These are phyloP conservation scores for Nylanderia fulva DNA, from an alignment of 1,140 invertebrate genomes.

Conservation along the genomic window DNA sequence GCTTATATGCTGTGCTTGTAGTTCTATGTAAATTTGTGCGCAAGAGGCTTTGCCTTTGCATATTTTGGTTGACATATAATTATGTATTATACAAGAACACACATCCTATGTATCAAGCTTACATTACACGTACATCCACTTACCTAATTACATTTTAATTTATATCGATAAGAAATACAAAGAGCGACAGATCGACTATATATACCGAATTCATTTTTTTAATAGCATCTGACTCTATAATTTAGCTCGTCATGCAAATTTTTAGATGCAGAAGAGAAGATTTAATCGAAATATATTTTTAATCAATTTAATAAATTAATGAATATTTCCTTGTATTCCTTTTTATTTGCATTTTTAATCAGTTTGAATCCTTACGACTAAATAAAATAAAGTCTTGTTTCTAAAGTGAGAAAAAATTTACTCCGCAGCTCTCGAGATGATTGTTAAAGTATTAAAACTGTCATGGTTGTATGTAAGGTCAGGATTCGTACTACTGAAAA, in stretches of 20 bases:
- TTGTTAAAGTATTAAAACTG: constrained; percentile 27
- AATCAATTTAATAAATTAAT: not conserved
- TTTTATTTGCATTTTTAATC: not conserved
- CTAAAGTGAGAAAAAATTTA: constrained; percentile 20
- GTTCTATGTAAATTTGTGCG: constrained; percentile 40
- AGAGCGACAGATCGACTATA: not conserved
- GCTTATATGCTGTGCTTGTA: constrained; percentile 28
- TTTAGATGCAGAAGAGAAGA: not conserved
- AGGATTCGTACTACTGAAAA: not conserved
- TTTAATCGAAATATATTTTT: not conserved
- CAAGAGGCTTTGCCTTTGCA: constrained; percentile 14
- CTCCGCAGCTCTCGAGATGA: not conserved
- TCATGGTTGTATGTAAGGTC: not conserved
- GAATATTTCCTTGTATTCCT: not conserved
- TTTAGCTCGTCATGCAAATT: not conserved
- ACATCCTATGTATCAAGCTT: not conserved
- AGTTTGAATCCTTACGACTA: constrained; percentile 9
- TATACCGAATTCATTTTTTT: not conserved
- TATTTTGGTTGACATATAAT: constrained; percentile 23
- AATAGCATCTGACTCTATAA: too few relatives aligned
- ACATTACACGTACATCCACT: not conserved
- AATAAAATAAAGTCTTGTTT: constrained; percentile 23
- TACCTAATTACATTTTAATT: constrained; percentile 3
- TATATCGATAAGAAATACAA: not conserved
- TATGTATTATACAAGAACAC: not conserved